Evolutionary conservation across 1,140 invertebrate genomes (phyloP).

Genomic region (silkworm (Bombyx mori)): ASM3026992v2 NC_085119.1:12290001-12290500

Average conservation of each 20-base stretch:
- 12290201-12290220: conserved; percentile 78
- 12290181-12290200: conserved; percentile 84
- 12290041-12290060: not conserved
- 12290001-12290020: no score
- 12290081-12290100: conserved; percentile 66
- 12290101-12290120: conserved; percentile 84
- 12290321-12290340: conserved; percentile 80
- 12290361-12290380: conserved; percentile 78
- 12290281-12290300: conserved; percentile 72
- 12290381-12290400: no score
- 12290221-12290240: conserved; percentile 72
- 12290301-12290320: conserved; percentile 74
- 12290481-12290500: no score
- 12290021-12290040: not conserved
- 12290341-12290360: conserved; percentile 89
- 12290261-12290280: conserved; percentile 69
- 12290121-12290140: conserved; percentile 89
- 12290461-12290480: no score
- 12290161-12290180: conserved; percentile 83
- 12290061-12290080: conserved; percentile 44
- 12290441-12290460: no score
- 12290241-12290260: conserved; percentile 69
- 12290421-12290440: no score
- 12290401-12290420: no score
- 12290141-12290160: conserved; percentile 91